Conservation (phyloP, 2,113 vertebrate genomes). For the Protobothrops flavoviridis region DNA sequence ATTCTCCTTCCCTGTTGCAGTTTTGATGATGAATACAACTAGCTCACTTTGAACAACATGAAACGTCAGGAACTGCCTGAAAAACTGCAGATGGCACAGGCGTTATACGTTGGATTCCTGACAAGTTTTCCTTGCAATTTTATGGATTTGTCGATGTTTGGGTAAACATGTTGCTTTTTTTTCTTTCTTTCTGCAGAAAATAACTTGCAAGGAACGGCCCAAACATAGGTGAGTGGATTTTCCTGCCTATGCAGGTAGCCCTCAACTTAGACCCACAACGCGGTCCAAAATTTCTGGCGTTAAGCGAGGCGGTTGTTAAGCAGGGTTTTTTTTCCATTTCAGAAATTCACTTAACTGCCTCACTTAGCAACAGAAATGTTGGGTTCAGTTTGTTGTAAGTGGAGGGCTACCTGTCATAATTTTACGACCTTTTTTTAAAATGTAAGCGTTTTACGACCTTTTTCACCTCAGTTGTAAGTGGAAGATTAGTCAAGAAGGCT, state of each 20-base stretch:
- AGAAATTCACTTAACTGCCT: no score
- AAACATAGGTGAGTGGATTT: background rate
- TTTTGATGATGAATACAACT: slow-evolving; percentile 68
- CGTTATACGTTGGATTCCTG: background rate
- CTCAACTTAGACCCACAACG: background rate
- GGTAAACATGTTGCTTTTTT: accelerated
- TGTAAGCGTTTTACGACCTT: no score
- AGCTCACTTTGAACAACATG: slow-evolving; percentile 70
- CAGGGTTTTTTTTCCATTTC: no score
- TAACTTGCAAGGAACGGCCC: no score
- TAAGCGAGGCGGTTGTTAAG: no score
- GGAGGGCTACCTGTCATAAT: no score
- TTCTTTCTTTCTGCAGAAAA: accelerated
- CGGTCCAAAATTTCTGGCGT: background rate
- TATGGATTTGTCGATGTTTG: background rate
- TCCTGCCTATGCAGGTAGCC: no score
- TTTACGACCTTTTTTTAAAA: no score
- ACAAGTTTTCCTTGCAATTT: accelerated
- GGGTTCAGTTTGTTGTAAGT: no score
- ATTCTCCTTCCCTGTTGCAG: background rate
- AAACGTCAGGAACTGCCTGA: slow-evolving; percentile 64
- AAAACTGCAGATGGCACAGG: slow-evolving; percentile 9
- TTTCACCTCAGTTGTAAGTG: no score
- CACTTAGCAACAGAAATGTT: no score
- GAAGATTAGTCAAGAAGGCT: background rate